phyloP scores from a whole-genome alignment of 2,888 invertebrate species.

The Lomographa bimaculata region DNA sequence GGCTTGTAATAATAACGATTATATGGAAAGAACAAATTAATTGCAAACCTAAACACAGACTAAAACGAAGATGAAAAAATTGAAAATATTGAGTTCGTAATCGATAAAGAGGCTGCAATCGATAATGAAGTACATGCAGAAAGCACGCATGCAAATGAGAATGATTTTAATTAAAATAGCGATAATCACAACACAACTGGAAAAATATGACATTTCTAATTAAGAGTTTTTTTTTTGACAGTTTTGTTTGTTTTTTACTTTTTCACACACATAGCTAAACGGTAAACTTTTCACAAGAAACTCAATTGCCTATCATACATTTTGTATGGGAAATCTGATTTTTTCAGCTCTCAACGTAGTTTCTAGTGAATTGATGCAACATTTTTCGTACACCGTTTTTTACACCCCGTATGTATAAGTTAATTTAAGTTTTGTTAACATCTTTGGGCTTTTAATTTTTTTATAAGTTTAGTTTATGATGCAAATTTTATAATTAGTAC shows the following conservation, averaged over 20 bases:
- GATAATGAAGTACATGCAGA: constrained; percentile 6
- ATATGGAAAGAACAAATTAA: not conserved
- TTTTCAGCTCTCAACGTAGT: too few species aligned
- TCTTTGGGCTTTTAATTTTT: not conserved
- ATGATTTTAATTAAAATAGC: not conserved
- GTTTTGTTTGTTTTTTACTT: too few species aligned
- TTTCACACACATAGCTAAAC: too few species aligned
- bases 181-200: not conserved
- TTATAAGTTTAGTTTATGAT: constrained; percentile 1
- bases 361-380: too few species aligned
- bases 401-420: too few species aligned
- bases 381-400: too few species aligned
- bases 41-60: not conserved
- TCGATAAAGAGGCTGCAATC: constrained; percentile 6
- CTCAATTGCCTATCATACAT: too few species aligned
- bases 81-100: constrained; percentile 4
- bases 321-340: too few species aligned
- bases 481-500: not conserved
- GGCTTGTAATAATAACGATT: constrained; percentile 1
- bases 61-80: not conserved
- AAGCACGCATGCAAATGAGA: not conserved
- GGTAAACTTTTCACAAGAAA: too few species aligned
- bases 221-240: too few species aligned
- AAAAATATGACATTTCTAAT: too few species aligned
- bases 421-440: too few species aligned